Percentiles rank a stretch among this genome's conserved stretches.
Evolutionary conservation across 2,797 vertebrate genomes (phyloP).

Genomic region (Gymnopithys bicolor): DNA sequence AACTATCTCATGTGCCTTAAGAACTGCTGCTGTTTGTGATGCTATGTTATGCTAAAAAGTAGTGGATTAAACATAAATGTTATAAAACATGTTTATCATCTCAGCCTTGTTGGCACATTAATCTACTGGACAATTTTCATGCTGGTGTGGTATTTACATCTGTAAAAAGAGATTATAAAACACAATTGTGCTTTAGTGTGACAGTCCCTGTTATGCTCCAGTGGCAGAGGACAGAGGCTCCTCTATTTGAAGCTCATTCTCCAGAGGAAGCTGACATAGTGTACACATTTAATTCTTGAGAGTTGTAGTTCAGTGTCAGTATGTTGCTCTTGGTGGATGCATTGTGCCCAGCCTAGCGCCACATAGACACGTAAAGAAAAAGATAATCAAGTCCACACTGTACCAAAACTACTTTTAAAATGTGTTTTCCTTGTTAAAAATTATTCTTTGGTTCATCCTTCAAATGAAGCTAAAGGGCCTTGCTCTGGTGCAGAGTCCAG

Average conservation of each 20-base stretch:
- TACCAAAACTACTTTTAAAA: neutral
- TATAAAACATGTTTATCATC: neutral
- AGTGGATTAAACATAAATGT: neutral
- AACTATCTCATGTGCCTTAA: neutral
- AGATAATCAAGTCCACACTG: neutral
- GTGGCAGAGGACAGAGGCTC: neutral
- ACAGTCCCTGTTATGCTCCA: neutral
- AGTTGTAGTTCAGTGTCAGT: neutral
- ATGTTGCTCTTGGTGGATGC: neutral
- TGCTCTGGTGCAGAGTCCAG: neutral
- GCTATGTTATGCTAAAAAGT: neutral
- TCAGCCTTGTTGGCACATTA: neutral
- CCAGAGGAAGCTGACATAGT: neutral
- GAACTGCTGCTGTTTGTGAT: neutral
- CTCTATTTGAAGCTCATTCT: neutral
- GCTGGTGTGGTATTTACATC: neutral
- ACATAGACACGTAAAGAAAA: neutral
- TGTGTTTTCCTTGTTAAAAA: neutral
- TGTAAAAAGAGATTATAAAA: neutral
- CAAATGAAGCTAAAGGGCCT: neutral
- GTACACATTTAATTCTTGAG: neutral
- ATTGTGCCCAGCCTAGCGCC: neutral
- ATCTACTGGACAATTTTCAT: neutral
- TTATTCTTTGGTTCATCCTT: neutral
- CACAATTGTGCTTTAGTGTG: neutral